Percentiles rank a stretch among this genome's conserved stretches.
These are phyloP conservation scores for Chaenocephalus aceratus DNA, from an alignment of 2,113 vertebrate species.

Conservation along the genomic window DNA sequence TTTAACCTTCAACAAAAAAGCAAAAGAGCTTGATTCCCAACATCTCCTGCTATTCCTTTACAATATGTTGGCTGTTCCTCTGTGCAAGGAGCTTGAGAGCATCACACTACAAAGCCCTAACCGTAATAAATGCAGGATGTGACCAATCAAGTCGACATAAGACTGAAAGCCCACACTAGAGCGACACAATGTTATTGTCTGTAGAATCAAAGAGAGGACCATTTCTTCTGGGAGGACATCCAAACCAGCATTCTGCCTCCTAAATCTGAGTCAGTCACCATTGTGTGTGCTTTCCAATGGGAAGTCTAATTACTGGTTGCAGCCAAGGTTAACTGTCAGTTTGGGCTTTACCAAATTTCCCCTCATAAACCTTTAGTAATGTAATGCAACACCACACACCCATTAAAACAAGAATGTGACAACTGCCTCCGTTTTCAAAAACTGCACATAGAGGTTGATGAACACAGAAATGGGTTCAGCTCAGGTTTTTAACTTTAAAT, in stretches of 20 bases:
- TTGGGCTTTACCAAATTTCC: constrained; percentile 66
- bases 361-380: constrained; percentile 67
- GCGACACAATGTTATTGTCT: constrained; percentile 53
- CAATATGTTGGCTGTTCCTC: constrained; percentile 13
- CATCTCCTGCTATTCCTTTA: not conserved
- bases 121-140: constrained; percentile 16
- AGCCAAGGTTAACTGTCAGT: constrained; percentile 61
- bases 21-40: not conserved
- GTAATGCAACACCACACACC: constrained; percentile 50
- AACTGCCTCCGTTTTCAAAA: constrained; percentile 27
- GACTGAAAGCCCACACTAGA: constrained; percentile 31
- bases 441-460: constrained; percentile 6
- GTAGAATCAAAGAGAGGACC: constrained; percentile 56
- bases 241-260: constrained; percentile 59
- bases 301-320: constrained; percentile 70
- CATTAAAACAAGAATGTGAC: constrained; percentile 47
- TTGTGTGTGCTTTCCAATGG: constrained; percentile 57
- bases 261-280: constrained; percentile 62
- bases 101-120: constrained; percentile 21
- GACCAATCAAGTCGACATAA: constrained; percentile 39
- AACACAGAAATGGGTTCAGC: constrained; percentile 23
- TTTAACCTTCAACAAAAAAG: not conserved
- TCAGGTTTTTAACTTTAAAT: constrained; percentile 21
- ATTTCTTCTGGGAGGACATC: constrained; percentile 53
- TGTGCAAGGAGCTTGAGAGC: constrained; percentile 2